Base-by-base conservation (phyloP, 2,113 vertebrate genomes). In the Rissa tridactyla region DNA sequence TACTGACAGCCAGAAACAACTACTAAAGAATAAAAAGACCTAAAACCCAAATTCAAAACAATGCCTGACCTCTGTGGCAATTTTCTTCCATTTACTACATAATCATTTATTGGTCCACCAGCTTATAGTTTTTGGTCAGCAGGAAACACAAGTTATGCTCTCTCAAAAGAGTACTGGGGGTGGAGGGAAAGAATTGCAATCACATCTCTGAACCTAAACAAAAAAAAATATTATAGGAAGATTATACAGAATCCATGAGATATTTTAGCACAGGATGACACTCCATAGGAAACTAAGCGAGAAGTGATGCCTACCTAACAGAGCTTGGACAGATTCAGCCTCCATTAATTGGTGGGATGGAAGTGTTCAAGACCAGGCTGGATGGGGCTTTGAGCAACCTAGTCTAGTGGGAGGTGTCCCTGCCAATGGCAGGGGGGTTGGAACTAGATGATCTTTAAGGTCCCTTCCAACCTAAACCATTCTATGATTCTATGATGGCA, bases 281-380 rank as follows among this genome's bases (percentile, higher is more conserved):
- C 54, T 44, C n/a, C 54, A 79, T 23, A 90, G 44, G 22, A 57
- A 30, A 29, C 64, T 60, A 36, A 70, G 58, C 66, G 89, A 60
- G 15, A 60, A 80, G 57, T 15, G 29, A 38, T 65, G 90, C 96
- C 16, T 94, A 97, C 97, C 82, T 72, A 61, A 34, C n/a, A 46
- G 64, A 78, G 38, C 66, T 46, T 51, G 47, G 89, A 94, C 58
- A 58, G 36, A 54, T 15, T 62, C 98, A 99, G 12, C 99, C 99
- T 90, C 99, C 99, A 27, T 99, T 99, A 65, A 99, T 98, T 2
- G 99, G 99, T 20, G 99, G 99, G 72, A 99, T 99, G 23, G 51
- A 51, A 51, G 25, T 51, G 51, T 51, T 51, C 23, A 51, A 51
- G 23, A 51, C 51, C 23, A 51, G 51, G 51, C 51, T 51, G 51